A percentile compares a stretch with the other conserved stretches of the same genome.
phyloP scores from a whole-genome alignment of 2,113 vertebrate genomes.

The Rhodinocichla rosea region DNA sequence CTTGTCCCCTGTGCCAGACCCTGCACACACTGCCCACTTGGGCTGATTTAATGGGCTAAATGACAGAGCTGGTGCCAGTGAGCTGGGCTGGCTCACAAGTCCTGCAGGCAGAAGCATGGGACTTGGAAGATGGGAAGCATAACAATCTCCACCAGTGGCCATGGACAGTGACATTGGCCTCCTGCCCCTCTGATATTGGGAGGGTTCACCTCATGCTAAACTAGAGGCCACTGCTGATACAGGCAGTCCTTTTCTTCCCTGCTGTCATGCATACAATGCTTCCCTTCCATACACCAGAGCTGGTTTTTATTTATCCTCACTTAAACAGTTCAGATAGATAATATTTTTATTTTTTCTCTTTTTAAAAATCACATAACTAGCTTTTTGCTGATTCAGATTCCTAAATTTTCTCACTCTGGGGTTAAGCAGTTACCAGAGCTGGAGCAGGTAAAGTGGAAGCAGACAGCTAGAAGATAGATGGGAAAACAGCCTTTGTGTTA shows the following conservation, averaged over 20 bases:
- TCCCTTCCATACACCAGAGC: not conserved
- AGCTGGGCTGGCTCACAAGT: not conserved
- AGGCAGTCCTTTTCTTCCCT: not conserved
- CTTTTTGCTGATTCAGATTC: not conserved
- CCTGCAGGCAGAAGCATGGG: not conserved
- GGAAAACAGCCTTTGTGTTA: not conserved
- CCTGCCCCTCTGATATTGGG: not conserved
- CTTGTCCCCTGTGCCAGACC: not conserved
- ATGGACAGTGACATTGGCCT: not conserved
- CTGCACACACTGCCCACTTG: fast-evolving
- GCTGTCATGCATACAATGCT: not conserved
- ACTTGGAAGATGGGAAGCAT: fast-evolving
- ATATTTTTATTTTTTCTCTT: not conserved
- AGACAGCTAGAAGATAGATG: not conserved
- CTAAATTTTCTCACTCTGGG: not conserved
- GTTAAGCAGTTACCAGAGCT: not conserved
- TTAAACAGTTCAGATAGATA: not conserved
- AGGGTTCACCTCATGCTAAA: not conserved
- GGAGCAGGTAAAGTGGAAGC: not conserved
- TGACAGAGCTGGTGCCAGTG: not conserved
- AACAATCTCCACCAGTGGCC: not conserved
- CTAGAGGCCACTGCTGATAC: not conserved
- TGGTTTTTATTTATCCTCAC: not conserved
- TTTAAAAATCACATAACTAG: not conserved
- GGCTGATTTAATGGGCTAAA: not conserved